Evolutionary conservation across 2,888 invertebrate genomes (phyloP).

Genomic region (Galerucella calmariensis): DNA sequence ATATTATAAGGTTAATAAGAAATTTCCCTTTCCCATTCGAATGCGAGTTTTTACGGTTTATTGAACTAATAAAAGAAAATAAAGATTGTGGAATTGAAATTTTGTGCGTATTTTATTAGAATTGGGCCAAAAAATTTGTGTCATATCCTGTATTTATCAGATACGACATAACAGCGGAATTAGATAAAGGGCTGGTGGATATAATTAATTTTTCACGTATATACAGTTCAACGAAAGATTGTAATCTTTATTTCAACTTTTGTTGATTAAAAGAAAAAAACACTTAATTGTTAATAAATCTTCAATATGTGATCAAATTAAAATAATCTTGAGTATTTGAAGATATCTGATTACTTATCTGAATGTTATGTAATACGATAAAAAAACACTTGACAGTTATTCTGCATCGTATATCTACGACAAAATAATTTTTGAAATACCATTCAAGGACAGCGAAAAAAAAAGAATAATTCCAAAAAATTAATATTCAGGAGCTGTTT

Average conservation of each 20-base stretch:
- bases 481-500: too few relatives aligned
- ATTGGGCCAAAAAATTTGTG: not conserved
- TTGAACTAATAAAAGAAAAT: not conserved
- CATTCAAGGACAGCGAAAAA: too few relatives aligned
- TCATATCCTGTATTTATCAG: slow-evolving; percentile 6
- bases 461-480: too few relatives aligned
- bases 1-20: not conserved
- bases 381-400: not conserved
- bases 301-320: too few relatives aligned
- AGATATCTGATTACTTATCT: not conserved
- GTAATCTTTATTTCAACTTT: too few relatives aligned
- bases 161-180: not conserved
- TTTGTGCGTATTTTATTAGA: not conserved
- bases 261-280: too few relatives aligned
- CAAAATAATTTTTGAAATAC: too few relatives aligned
- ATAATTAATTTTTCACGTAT: not conserved
- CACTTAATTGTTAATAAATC: too few relatives aligned
- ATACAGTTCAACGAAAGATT: not conserved
- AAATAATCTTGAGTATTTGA: too few relatives aligned
- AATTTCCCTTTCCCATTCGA: not conserved
- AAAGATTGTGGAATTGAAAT: not conserved
- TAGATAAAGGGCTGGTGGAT: not conserved
- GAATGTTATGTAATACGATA: not conserved
- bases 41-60: not conserved
- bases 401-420: too few relatives aligned